phyloP scores from a whole-genome alignment of 2,888 invertebrate genomes.

The Cheilosia scutellata region DNA sequence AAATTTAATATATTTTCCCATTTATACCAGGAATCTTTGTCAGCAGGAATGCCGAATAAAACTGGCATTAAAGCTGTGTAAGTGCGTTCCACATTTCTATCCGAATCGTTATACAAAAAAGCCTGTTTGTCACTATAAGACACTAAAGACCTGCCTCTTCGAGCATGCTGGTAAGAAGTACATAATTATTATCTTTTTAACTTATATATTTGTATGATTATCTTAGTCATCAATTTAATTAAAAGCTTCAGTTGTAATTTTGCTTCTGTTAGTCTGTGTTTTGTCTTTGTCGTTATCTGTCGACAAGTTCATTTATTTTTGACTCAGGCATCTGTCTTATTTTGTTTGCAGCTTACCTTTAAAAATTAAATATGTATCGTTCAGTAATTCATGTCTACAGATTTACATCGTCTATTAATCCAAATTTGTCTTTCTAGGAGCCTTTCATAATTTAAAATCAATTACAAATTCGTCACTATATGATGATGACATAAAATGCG shows the following conservation, averaged over 20 bases:
- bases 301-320: too few relatives aligned
- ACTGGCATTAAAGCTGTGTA: slow-evolving; percentile 81
- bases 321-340: too few relatives aligned
- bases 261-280: too few relatives aligned
- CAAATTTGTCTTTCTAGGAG: slow-evolving; percentile 13
- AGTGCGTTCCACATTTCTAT: slow-evolving; percentile 84
- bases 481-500: slow-evolving; percentile 75
- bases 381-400: too few relatives aligned
- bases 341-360: too few relatives aligned
- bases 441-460: slow-evolving; percentile 47
- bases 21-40: slow-evolving; percentile 82
- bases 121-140: slow-evolving; percentile 80
- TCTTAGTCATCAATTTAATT: too few relatives aligned
- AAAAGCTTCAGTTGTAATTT: too few relatives aligned
- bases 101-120: slow-evolving; percentile 81
- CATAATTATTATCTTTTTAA: neutral
- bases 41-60: slow-evolving; percentile 83
- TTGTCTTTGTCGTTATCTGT: too few relatives aligned
- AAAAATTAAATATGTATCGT: too few relatives aligned
- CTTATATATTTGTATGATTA: neutral
- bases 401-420: neutral
- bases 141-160: slow-evolving; percentile 80
- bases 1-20: slow-evolving; percentile 82
- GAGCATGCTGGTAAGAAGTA: slow-evolving; percentile 77
- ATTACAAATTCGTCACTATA: slow-evolving; percentile 7